These are phyloP conservation scores for Hydrochoerus hydrochaeris DNA, from an alignment of 2,113 vertebrate species.

Conservation along the genomic window DNA sequence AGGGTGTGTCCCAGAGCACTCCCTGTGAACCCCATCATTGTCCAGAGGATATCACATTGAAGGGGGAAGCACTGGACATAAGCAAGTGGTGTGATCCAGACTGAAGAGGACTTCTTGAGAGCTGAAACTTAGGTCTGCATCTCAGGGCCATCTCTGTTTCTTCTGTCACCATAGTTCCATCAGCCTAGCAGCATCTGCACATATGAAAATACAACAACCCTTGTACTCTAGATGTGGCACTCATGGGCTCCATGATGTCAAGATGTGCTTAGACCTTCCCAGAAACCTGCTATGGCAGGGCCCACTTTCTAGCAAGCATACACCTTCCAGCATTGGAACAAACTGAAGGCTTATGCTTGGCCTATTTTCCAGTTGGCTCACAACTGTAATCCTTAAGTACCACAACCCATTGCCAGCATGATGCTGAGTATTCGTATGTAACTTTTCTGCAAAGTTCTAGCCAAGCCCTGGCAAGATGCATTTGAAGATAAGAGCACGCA, in stretches of 20 bases:
- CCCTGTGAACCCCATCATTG: accelerated
- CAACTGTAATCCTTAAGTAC: constrained; percentile 60
- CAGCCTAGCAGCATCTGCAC: neutral
- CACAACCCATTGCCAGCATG: constrained; percentile 37
- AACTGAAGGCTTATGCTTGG: constrained; percentile 38
- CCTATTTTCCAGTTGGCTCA: constrained; percentile 62
- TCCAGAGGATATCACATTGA: neutral
- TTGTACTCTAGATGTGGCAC: neutral
- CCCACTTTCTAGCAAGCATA: neutral
- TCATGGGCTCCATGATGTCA: neutral
- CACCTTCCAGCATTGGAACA: constrained; percentile 49
- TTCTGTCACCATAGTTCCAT: neutral
- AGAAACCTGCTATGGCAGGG: constrained; percentile 36
- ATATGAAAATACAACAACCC: neutral
- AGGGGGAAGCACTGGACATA: neutral
- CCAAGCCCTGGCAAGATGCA: constrained; percentile 69
- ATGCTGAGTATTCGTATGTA: constrained; percentile 43
- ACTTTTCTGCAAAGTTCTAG: constrained; percentile 59
- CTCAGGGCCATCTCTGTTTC: neutral
- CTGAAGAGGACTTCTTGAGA: neutral
- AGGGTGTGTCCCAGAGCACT: accelerated
- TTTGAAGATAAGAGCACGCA: constrained; percentile 27
- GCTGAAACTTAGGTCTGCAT: neutral
- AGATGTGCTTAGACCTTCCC: neutral
- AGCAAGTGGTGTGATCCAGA: too few relatives aligned